Evolutionary conservation across 2,888 invertebrate genomes (phyloP).

Genomic region (Epistrophella euchroma): DNA sequence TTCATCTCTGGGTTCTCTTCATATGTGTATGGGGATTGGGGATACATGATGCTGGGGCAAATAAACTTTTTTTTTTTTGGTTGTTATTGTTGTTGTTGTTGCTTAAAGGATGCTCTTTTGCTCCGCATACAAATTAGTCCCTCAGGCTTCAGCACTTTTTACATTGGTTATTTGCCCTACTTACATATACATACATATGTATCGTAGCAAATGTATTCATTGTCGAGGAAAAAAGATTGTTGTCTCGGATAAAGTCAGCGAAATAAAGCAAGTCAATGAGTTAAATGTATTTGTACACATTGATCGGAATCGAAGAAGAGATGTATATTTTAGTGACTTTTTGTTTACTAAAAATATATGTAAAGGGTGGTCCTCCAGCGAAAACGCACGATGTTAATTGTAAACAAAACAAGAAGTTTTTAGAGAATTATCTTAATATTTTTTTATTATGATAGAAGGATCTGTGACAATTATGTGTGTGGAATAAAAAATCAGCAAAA

Average conservation of each 20-base stretch:
- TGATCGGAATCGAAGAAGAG: slow-evolving; percentile 16
- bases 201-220: neutral
- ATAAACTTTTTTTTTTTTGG: slow-evolving; percentile 19
- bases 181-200: neutral
- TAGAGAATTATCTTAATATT: no score
- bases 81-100: slow-evolving; percentile 9
- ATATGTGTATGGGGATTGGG: no score
- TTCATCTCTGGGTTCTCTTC: slow-evolving; percentile 21
- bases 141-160: slow-evolving; percentile 41
- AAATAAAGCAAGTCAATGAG: slow-evolving; percentile 47
- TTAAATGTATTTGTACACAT: slow-evolving; percentile 35
- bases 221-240: slow-evolving; percentile 21
- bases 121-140: slow-evolving; percentile 57
- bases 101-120: slow-evolving; percentile 39
- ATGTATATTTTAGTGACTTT: slow-evolving; percentile 7
- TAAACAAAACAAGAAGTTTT: no score
- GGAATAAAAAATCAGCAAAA: no score
- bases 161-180: slow-evolving; percentile 34
- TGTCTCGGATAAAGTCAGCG: slow-evolving; percentile 26
- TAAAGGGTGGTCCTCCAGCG: no score
- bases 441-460: no score
- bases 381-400: no score
- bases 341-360: slow-evolving; percentile 4
- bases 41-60: slow-evolving; percentile 22
- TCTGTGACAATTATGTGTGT: no score